phyloP scores from a whole-genome alignment of 2,113 vertebrate genomes.

The Xenopus laevis region DNA sequence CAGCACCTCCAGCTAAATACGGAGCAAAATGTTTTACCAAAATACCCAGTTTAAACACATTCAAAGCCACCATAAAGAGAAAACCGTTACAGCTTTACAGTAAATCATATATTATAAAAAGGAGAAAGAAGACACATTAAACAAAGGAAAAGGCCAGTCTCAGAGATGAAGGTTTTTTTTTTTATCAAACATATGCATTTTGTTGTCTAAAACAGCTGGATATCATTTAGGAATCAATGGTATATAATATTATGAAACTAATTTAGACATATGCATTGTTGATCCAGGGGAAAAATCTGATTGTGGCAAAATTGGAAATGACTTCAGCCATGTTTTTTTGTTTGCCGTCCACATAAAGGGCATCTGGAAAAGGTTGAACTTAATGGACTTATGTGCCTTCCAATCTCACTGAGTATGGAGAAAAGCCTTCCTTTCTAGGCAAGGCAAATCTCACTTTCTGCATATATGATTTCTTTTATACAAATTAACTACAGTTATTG shows the following conservation, averaged over 20 bases:
- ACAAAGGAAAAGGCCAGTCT: too few species aligned
- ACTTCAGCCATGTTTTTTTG: neutral
- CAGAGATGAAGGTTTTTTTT: too few species aligned
- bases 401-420: neutral
- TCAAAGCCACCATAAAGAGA: too few species aligned
- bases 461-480: neutral
- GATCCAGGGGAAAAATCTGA: neutral
- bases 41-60: too few species aligned
- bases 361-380: neutral
- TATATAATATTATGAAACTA: conserved; percentile 4
- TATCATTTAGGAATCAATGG: neutral
- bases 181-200: too few species aligned
- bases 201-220: neutral
- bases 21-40: too few species aligned
- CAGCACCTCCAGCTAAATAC: too few species aligned
- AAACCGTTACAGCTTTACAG: too few species aligned
- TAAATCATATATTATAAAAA: too few species aligned
- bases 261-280: neutral
- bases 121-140: too few species aligned
- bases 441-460: neutral
- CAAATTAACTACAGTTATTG: neutral
- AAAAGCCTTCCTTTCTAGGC: neutral
- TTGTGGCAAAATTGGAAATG: neutral
- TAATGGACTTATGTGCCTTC: neutral
- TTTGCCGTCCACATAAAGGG: neutral